Percentiles rank a stretch among this genome's conserved stretches.
phyloP scores from a whole-genome alignment of 2,797 vertebrate genomes.

The Sus cebifrons region DNA sequence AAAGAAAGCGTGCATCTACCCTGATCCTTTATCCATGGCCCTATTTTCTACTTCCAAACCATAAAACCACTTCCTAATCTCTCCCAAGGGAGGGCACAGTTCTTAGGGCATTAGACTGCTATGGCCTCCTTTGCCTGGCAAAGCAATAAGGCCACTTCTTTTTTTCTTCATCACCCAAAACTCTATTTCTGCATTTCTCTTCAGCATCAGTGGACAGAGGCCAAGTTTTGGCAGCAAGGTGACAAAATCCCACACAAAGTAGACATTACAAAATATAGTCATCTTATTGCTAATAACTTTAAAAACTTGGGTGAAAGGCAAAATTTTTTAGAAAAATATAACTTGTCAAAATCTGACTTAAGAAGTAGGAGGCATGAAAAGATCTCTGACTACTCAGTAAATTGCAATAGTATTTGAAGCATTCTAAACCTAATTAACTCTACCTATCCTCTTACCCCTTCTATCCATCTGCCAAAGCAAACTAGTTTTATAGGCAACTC shows the following conservation, averaged over 20 bases:
- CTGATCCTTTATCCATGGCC: too few species aligned
- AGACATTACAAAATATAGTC: not conserved
- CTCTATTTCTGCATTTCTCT: too few species aligned
- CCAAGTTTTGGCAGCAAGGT: not conserved
- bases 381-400: not conserved
- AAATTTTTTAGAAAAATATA: slow-evolving; percentile 24
- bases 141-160: too few species aligned
- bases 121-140: too few species aligned
- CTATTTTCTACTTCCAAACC: too few species aligned
- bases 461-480: not conserved
- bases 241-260: not conserved
- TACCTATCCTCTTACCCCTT: accelerated
- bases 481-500: not conserved
- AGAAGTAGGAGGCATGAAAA: slow-evolving; percentile 8
- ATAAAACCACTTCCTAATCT: too few species aligned
- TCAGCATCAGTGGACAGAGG: too few species aligned
- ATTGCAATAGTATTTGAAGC: not conserved
- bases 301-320: not conserved
- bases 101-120: too few species aligned
- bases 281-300: not conserved
- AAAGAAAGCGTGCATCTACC: too few species aligned
- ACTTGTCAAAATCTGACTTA: not conserved
- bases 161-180: too few species aligned
- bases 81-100: too few species aligned
- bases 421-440: not conserved